These are phyloP conservation scores for Crepidodera aurea DNA, from an alignment of 2,888 invertebrate genomes.

Conservation along the genomic window DNA sequence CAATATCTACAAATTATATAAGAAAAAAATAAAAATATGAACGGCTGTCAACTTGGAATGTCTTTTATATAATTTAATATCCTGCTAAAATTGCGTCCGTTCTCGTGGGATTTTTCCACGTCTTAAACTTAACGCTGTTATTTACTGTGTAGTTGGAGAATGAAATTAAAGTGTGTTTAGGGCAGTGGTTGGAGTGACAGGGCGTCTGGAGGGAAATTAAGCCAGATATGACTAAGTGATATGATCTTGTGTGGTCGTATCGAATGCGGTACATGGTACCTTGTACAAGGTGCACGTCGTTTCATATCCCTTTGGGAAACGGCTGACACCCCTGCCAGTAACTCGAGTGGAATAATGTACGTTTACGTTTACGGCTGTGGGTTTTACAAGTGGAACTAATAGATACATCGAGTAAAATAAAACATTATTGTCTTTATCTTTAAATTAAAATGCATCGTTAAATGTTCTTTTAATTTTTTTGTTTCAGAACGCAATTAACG, in stretches of 20 bases:
- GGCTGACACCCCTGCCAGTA: constrained; percentile 16
- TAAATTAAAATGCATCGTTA: too few relatives aligned
- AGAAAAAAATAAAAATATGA: too few relatives aligned
- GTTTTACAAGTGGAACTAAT: neutral
- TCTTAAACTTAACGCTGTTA: neutral
- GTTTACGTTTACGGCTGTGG: neutral
- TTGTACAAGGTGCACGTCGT: constrained; percentile 42
- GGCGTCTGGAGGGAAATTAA: constrained; percentile 53
- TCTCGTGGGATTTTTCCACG: neutral
- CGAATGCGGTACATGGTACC: constrained; percentile 27
- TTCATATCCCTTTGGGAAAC: constrained; percentile 28
- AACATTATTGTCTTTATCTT: too few relatives aligned
- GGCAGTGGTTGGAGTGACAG: constrained; percentile 47
- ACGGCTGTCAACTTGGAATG: too few relatives aligned
- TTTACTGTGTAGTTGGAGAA: constrained; percentile 11
- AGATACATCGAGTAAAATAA: too few relatives aligned
- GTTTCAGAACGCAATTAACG: too few relatives aligned
- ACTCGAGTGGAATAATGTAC: constrained; percentile 2
- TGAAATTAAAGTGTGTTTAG: constrained; percentile 51
- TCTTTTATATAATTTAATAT: too few relatives aligned
- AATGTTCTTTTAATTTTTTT: too few relatives aligned
- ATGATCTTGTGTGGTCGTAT: constrained; percentile 45
- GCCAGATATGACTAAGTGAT: constrained; percentile 54
- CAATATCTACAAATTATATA: too few relatives aligned
- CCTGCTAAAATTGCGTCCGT: neutral